Percentiles rank a stretch among this genome's conserved stretches.
These are phyloP conservation scores for Syritta pipiens DNA, from an alignment of 2,888 invertebrate genomes.

Conservation along the genomic window DNA sequence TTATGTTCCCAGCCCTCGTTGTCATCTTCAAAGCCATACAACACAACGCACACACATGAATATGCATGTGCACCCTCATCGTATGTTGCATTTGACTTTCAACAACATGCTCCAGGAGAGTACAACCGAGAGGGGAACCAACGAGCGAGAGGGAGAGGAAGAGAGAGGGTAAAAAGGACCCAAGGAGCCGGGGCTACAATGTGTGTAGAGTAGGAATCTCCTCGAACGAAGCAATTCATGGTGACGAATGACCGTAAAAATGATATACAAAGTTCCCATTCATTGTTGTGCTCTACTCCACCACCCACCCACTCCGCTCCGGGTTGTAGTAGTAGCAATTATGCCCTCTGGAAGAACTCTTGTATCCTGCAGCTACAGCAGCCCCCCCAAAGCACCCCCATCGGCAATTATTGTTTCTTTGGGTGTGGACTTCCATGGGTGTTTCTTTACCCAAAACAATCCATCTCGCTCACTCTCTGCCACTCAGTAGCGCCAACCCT, in stretches of 20 bases:
- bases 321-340: slow-evolving; percentile 69
- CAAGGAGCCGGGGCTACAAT: slow-evolving; percentile 12
- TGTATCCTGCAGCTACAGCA: slow-evolving; percentile 42
- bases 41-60: slow-evolving; percentile 42
- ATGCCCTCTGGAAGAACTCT: slow-evolving; percentile 67
- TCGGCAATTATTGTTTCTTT: slow-evolving; percentile 63
- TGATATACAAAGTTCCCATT: slow-evolving; percentile 65
- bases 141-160: neutral
- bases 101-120: slow-evolving; percentile 34
- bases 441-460: slow-evolving; percentile 62
- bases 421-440: slow-evolving; percentile 49
- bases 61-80: slow-evolving; percentile 14
- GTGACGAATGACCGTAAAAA: slow-evolving; percentile 69
- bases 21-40: slow-evolving; percentile 37
- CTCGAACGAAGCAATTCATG: slow-evolving; percentile 45
- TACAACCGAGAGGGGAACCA: neutral
- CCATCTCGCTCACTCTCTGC: no score
- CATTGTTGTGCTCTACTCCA: slow-evolving; percentile 57
- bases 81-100: slow-evolving; percentile 57
- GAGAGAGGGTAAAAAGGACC: neutral
- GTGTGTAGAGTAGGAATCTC: slow-evolving; percentile 19
- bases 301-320: no score
- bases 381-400: slow-evolving; percentile 28
- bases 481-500: slow-evolving; percentile 22
- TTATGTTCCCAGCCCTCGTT: neutral